Base-by-base conservation (phyloP, 2,113 vertebrate genomes). In the Suncus etruscus region DNA sequence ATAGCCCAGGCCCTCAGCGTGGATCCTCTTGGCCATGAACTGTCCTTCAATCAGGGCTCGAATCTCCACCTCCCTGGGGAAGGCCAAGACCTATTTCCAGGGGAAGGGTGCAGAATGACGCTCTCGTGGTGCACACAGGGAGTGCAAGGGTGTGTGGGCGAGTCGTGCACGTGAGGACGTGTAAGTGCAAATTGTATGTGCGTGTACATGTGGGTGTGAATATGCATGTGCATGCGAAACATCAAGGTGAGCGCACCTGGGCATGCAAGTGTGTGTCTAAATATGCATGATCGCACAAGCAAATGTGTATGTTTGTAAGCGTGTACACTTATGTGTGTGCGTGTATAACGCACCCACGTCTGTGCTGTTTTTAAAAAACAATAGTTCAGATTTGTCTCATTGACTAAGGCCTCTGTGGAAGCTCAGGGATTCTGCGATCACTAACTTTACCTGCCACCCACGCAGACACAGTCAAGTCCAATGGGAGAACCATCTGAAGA, bases 1-100 rank as follows among this genome's bases (percentile, higher is more conserved):
- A 93, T 99, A 99, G 12, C 99, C 99, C 91, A 99, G 98, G n/a
- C 97, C 97, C 97, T 99, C 98, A 20, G 99, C 99, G 16, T 99
- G 98, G 80, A 99, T 97, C 94, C 99, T 98, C 96, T 99, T 98
- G 93, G 99, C 98, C 98, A 99, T 97, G 95, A 99, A 99, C 97
- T 99, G 99, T 90, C 99, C 99, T 97, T 99, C 99, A 0, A 99
- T 97, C 96, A 99, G 58, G 0, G 99, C 99, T 81, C 99, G 98
- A 58, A 99, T 97, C 97, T 99, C 99, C 94, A 98, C 96, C 79
- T 98, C 96, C 70, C 96, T 88, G 79, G 85, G 96, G 93, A 98
- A 98, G 3, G 68, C 86, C 32, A 96, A 91, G 83, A 99, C 98
- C 99, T 99, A 97, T 9, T 2, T 78, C 83, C 93, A n/a, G 50